Conservation (phyloP, 1,140 invertebrate species). For the Lepidotrigona ventralis region DNA sequence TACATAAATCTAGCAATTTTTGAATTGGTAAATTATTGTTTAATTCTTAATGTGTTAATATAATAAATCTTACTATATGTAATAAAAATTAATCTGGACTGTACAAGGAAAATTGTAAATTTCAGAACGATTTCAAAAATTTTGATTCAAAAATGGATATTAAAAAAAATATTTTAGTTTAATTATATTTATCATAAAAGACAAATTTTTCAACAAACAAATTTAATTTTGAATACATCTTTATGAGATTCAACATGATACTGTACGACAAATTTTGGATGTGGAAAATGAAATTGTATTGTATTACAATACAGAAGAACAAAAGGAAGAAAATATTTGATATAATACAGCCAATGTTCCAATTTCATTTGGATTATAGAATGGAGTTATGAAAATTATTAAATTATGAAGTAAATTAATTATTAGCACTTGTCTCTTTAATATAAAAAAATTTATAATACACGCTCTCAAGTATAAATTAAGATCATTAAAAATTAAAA, state of each 20-base stretch:
- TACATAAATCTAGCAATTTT: too few species aligned
- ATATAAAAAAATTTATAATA: not conserved
- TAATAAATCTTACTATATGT: not conserved
- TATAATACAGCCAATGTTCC: not conserved
- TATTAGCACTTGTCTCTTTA: not conserved
- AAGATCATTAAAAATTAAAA: conserved; percentile 13
- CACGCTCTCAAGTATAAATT: not conserved
- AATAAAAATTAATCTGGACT: not conserved
- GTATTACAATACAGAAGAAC: not conserved
- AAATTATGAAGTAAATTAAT: not conserved
- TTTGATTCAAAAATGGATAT: not conserved
- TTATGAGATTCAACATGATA: not conserved
- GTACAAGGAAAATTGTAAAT: not conserved
- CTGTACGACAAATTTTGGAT: not conserved
- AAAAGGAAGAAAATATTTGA: not conserved
- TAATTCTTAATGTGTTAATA: too few species aligned
- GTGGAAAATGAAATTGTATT: not conserved
- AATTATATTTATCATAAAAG: not conserved
- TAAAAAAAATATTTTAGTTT: not conserved
- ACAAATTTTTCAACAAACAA: not conserved
- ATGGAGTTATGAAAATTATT: not conserved
- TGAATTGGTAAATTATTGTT: too few species aligned
- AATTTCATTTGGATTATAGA: not conserved
- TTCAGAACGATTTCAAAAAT: not conserved
- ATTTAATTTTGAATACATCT: not conserved